phyloP scores from a whole-genome alignment of 2,888 invertebrate species.

The Taphrorychus bicolor region DNA sequence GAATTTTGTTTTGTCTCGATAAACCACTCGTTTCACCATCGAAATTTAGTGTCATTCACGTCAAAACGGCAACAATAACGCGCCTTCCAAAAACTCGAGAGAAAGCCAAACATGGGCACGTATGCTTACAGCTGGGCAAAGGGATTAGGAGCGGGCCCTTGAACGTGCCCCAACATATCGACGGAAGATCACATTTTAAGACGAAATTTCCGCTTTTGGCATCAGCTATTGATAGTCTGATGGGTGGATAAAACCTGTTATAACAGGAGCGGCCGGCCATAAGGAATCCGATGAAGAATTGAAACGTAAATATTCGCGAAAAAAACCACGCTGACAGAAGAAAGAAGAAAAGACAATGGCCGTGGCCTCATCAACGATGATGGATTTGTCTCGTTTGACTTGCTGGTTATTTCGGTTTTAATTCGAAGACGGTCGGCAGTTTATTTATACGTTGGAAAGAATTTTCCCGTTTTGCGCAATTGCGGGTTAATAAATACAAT shows the following conservation, averaged over 20 bases:
- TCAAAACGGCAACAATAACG: background rate
- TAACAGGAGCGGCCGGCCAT: background rate
- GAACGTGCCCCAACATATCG: slow-evolving; percentile 50
- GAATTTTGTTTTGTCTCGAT: slow-evolving; percentile 23
- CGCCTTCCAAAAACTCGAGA: background rate
- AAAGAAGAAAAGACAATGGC: slow-evolving; percentile 18
- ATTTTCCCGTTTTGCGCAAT: too few species aligned
- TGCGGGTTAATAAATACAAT: background rate
- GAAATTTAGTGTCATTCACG: background rate
- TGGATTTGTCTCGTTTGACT: slow-evolving; percentile 45
- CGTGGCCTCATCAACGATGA: slow-evolving; percentile 38
- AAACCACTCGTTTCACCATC: background rate
- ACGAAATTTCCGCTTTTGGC: slow-evolving; percentile 24
- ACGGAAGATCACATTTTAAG: slow-evolving; percentile 44
- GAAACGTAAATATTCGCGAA: slow-evolving; percentile 17
- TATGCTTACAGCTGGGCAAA: slow-evolving; percentile 44
- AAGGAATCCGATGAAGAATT: slow-evolving; percentile 9
- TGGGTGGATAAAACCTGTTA: background rate
- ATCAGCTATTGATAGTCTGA: background rate
- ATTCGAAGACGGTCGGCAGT: background rate
- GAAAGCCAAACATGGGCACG: slow-evolving; percentile 26
- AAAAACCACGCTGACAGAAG: slow-evolving; percentile 15
- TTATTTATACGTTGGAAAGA: too few species aligned
- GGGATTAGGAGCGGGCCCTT: slow-evolving; percentile 46
- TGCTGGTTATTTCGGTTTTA: slow-evolving; percentile 43